These are phyloP conservation scores for Atta texana DNA, from an alignment of 1,140 invertebrate genomes.

Conservation along the genomic window DNA sequence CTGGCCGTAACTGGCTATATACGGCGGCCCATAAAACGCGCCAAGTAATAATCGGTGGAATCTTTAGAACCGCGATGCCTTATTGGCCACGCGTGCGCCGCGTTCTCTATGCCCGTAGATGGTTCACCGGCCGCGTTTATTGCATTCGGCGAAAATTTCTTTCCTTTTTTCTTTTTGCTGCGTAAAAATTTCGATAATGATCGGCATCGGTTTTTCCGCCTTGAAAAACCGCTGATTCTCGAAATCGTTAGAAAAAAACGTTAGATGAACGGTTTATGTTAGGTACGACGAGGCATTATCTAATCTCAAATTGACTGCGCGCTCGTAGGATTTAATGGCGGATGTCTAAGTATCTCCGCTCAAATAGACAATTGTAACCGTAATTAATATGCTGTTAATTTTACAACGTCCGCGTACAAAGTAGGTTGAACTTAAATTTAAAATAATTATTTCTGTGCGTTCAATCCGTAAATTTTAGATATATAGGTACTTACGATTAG, in stretches of 20 bases:
- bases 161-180: background rate
- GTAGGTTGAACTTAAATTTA: background rate
- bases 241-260: constrained; percentile 22
- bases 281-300: background rate
- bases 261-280: constrained; percentile 18
- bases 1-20: constrained; percentile 67
- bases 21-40: constrained; percentile 68
- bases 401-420: constrained; percentile 6
- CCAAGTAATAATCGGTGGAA: constrained; percentile 67
- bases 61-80: constrained; percentile 60
- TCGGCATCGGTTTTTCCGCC: constrained; percentile 11
- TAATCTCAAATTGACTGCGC: constrained; percentile 50
- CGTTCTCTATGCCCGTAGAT: constrained; percentile 33
- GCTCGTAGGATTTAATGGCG: constrained; percentile 19
- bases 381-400: constrained; percentile 43
- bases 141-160: constrained; percentile 12
- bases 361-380: background rate
- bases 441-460: background rate
- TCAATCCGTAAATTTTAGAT: background rate
- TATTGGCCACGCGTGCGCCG: constrained; percentile 58
- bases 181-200: constrained; percentile 14
- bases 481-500: background rate
- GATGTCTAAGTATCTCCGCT: background rate
- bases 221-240: constrained; percentile 11
- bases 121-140: constrained; percentile 42